These are phyloP conservation scores for Pachyramphus minor DNA, from an alignment of 2,113 vertebrate genomes.

Conservation along the genomic window DNA sequence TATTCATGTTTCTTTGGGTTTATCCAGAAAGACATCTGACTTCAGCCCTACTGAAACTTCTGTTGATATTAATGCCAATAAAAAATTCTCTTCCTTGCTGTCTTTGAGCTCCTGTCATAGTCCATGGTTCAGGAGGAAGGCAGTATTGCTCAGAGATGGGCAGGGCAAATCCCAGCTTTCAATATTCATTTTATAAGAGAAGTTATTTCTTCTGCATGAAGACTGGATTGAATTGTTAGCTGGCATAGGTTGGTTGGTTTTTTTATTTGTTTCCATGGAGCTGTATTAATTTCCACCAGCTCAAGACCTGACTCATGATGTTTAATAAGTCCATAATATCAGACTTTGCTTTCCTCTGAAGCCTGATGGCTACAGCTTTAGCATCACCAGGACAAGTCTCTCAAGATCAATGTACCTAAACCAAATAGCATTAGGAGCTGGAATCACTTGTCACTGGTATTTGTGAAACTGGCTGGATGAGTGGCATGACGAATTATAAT, in stretches of 20 bases:
- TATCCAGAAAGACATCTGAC: neutral
- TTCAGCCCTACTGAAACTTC: neutral
- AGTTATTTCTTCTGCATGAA: neutral
- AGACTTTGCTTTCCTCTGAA: neutral
- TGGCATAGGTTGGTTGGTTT: neutral
- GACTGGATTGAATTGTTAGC: conserved; percentile 1
- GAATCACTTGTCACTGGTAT: neutral
- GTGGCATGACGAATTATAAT: neutral
- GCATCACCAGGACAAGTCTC: neutral
- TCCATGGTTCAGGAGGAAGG: neutral
- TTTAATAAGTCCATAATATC: conserved; percentile 16
- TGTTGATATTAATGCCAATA: neutral
- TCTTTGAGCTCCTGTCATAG: neutral
- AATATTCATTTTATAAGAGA: neutral
- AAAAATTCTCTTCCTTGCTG: neutral
- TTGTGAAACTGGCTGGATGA: neutral
- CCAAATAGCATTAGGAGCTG: neutral
- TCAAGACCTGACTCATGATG: neutral
- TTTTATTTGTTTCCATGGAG: conserved; percentile 32
- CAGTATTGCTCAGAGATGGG: neutral
- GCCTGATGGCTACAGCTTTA: neutral
- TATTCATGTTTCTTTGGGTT: neutral
- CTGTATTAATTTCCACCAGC: conserved; percentile 6
- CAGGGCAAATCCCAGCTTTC: neutral
- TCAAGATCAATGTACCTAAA: neutral